Conservation (phyloP, 2,888 invertebrate species). For the Caenorhabditis uteleia region DNA sequence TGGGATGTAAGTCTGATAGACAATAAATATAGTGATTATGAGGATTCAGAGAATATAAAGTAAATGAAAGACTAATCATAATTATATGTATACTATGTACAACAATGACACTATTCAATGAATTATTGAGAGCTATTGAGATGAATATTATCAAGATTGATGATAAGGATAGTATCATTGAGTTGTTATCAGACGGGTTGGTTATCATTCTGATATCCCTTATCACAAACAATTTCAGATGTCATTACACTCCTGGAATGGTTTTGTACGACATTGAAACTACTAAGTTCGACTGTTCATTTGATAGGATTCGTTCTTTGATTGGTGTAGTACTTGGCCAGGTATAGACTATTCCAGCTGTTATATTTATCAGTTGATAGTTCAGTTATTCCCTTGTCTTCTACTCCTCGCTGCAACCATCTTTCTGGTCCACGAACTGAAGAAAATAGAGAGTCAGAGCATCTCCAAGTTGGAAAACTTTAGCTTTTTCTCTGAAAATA, state of each 20-base stretch:
- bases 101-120: neutral
- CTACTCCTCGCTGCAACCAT: constrained; percentile 2
- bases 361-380: no score
- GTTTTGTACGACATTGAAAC: neutral
- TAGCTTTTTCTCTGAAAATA: no score
- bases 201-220: no score
- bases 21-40: no score
- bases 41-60: neutral
- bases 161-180: no score
- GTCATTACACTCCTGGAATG: no score
- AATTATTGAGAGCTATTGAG: neutral
- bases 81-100: neutral
- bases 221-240: no score
- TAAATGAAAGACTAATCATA: neutral
- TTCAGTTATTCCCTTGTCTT: constrained; percentile 3
- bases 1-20: no score
- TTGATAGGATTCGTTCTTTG: constrained; percentile 2
- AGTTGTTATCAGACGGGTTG: no score
- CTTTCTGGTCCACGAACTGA: neutral
- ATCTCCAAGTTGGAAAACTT: no score
- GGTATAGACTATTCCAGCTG: no score
- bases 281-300: constrained; percentile 5
- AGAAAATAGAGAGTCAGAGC: neutral
- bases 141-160: neutral
- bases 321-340: neutral